Base-by-base conservation (phyloP, 2,797 vertebrate genomes). In the Alcedo quadribrachys region DNA sequence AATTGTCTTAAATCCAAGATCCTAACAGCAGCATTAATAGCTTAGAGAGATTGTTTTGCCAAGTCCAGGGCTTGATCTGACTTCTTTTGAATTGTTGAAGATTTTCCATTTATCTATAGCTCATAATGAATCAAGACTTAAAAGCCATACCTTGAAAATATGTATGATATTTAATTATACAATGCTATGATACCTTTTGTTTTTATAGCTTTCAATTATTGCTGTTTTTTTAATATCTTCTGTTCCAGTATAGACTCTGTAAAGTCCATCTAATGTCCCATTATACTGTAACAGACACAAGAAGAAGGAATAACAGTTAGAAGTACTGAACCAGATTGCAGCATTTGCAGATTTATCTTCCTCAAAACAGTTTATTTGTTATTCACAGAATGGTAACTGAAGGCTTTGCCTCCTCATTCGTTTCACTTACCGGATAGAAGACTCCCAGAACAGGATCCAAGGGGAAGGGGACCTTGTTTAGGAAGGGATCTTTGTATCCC, bases 401-500 rank as follows among this genome's bases (percentile, higher is more conserved):
- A 87, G n/a, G 27, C 12, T 42, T 79, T 89, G 19, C 19, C 15
- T 68, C 33, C 48, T 89, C 18, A 3, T 6, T 51, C 27, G 8
- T 58, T 77, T 81, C 84, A 97, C 99, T 97, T 95, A 99, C 99
- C 40, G 98, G 97, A 76, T 87, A 84, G 96, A 99, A 99, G 8
- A 99, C 43, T 37, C 99, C 99, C 37, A 98, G 1, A 2, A 5
- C 61, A 1, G 0, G 9, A 5, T 88, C 45, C 69, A 98, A 0
- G 13, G 80, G 15, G 5, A 94, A 22, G 17, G 96, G 92, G n/a
- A 98, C 12, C 37, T 71, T 30, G 58, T 20, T 20, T 80, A 98
- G 71, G 87, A 99, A 93, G 15, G 98, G 98, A 92, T 99, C 99
- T 4, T 0, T 48, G 91, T 99, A 99, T 25, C 99, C 99, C 99